Evolutionary conservation across 2,797 vertebrate species (phyloP), one percentile per base, ranked within the genome.

Genomic region (Bufotes viridis): DNA sequence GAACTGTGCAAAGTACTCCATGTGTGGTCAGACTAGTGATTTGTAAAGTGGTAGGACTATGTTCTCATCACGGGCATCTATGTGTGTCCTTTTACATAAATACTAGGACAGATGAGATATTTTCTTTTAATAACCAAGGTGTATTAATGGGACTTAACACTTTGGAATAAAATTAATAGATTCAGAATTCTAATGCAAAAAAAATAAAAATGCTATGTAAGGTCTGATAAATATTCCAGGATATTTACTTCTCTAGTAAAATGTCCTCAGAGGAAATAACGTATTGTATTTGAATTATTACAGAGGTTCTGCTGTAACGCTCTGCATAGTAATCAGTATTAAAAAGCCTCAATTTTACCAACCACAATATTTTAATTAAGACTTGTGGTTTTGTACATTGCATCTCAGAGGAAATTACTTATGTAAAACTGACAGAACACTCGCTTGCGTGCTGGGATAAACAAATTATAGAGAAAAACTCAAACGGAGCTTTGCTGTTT

Each of bases 311-410:
- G 84, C 72, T 9, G 51, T 61, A 49, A 26, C 57, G 61, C 51
- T 42, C 70, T 78, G 88, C 80, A 82, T 82, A 53, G 79, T 67
- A 89, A 86, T 89, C 60, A 78, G 51, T 61, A 49, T 82, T 24
- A 55, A 84, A 88, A 87, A 70, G 58, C 76, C 58, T 86, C 72
- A 49, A 60, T 86, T 82, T 89, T 89, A 82, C 72, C 60, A 86
- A 63, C 88, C 88, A 79, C 88, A 89, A 89, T 78, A 87, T 89
- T 87, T 89, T 87, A 89, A 89, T 89, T 89, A 89, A 89, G 88
- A 89, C 85, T 89, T 87, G 88, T 89, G 81, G 84, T 87, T 87
- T 88, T 89, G 88, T 87, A 89, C 84, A 86, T 82, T 87, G 84
- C 61, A 87, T 89, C 88, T 83, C 84, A 79, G 74, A 89, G 88